Conservation (phyloP, 1,140 invertebrate genomes). For the Belonocnema kinseyi region DNA sequence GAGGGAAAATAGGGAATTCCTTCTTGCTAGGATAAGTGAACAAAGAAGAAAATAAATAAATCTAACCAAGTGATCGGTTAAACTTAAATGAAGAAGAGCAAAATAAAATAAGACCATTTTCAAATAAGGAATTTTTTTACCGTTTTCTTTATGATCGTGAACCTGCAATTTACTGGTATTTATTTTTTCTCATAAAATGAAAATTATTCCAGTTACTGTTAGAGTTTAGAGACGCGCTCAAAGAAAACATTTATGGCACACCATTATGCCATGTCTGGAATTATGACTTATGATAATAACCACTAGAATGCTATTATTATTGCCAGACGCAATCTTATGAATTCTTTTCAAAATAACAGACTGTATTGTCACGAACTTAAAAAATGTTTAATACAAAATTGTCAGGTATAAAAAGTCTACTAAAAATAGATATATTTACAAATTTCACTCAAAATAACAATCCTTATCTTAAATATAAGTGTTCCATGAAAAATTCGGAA, state of each 20-base stretch:
- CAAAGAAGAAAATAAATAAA: neutral
- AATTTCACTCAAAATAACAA: too few species aligned
- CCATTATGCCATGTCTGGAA: neutral
- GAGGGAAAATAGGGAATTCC: neutral
- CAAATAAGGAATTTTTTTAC: neutral
- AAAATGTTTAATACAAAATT: too few species aligned
- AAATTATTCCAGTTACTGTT: neutral
- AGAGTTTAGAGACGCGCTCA: neutral
- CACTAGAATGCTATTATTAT: too few species aligned
- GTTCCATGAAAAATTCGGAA: too few species aligned
- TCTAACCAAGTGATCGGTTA: neutral
- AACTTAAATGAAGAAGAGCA: too few species aligned
- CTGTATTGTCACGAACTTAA: too few species aligned
- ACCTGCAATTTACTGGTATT: neutral
- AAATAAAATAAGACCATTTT: neutral
- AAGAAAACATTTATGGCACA: neutral
- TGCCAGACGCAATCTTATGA: too few species aligned
- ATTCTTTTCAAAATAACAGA: too few species aligned
- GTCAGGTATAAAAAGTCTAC: too few species aligned
- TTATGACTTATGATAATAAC: neutral
- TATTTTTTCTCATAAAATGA: conserved; percentile 16
- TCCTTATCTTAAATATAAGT: too few species aligned
- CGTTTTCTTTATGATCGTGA: neutral
- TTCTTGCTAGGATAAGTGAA: neutral
- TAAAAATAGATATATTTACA: too few species aligned